Evolutionary conservation across 2,797 vertebrate genomes (phyloP).

Genomic region (Xiphorhynchus erythropygius): DNA sequence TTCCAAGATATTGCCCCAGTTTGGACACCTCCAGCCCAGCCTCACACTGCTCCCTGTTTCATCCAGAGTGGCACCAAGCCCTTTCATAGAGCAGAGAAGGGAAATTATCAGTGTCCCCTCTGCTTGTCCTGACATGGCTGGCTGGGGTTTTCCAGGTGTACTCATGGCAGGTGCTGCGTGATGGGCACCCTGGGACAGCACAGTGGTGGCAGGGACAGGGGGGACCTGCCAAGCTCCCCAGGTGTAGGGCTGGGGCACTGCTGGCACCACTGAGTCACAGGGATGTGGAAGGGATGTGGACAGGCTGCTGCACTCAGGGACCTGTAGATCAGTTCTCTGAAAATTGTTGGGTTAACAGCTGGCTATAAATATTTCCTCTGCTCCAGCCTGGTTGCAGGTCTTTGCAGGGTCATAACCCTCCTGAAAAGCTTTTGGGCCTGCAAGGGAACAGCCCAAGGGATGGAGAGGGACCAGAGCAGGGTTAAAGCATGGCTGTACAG

Average conservation of each 20-base stretch:
- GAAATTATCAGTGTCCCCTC: neutral
- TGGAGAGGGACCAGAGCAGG: neutral
- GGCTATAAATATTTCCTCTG: neutral
- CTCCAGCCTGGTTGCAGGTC: neutral
- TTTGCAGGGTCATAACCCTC: neutral
- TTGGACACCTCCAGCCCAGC: neutral
- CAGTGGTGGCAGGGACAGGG: neutral
- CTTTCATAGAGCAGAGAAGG: neutral
- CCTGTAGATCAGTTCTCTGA: neutral
- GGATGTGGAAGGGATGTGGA: accelerated
- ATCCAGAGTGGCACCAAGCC: accelerated
- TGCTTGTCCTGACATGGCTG: neutral
- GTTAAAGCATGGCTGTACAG: accelerated
- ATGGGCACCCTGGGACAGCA: accelerated
- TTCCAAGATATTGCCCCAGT: neutral
- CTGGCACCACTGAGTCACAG: accelerated
- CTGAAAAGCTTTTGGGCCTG: neutral
- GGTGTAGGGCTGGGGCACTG: neutral
- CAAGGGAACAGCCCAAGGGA: neutral
- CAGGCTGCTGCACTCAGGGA: neutral
- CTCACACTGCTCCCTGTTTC: neutral
- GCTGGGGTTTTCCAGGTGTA: neutral
- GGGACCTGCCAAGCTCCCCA: neutral
- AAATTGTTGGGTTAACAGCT: neutral
- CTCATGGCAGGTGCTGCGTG: neutral